phyloP scores from a whole-genome alignment of 2,113 vertebrate species.

The Anser cygnoides region DNA sequence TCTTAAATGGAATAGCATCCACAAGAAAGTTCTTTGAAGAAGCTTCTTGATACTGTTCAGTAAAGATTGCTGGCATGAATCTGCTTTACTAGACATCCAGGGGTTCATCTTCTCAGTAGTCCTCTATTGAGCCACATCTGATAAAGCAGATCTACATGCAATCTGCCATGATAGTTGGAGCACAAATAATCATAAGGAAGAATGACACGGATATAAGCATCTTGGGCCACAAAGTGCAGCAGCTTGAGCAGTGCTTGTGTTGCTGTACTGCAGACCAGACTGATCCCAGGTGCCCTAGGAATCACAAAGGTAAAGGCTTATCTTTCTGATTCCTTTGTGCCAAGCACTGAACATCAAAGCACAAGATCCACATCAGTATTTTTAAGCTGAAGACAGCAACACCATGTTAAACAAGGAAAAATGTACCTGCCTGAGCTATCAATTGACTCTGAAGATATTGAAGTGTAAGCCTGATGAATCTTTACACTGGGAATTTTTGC shows the following conservation, averaged over 20 bases:
- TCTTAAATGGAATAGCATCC: neutral
- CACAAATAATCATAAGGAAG: neutral
- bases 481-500: neutral
- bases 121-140: neutral
- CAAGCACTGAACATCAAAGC: neutral
- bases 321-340: neutral
- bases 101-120: neutral
- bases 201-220: neutral
- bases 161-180: neutral
- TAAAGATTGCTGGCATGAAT: neutral
- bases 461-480: neutral
- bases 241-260: neutral
- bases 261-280: neutral
- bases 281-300: neutral
- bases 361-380: neutral
- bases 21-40: neutral
- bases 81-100: neutral
- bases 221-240: neutral
- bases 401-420: neutral
- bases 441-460: neutral
- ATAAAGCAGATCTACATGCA: neutral
- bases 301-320: neutral
- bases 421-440: neutral
- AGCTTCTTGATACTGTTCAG: neutral
- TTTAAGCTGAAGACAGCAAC: neutral